Evolutionary conservation across 2,113 vertebrate genomes (phyloP).

Genomic region (Lates calcarifer): DNA sequence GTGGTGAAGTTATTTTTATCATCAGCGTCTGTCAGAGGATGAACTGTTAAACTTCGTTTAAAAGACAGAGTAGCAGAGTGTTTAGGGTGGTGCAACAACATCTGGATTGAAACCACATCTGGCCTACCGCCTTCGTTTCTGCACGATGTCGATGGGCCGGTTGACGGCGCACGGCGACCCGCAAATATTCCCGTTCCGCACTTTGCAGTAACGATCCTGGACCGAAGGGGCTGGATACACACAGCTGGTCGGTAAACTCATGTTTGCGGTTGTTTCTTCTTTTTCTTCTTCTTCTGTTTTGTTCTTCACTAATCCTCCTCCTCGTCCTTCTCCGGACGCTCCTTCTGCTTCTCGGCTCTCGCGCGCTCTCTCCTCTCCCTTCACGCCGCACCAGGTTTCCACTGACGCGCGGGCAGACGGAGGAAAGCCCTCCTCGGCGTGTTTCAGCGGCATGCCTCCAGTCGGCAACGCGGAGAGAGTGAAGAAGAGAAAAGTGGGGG

Average conservation of each 20-base stretch:
- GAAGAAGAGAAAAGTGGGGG: conserved; percentile 1
- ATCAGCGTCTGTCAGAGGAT: neutral
- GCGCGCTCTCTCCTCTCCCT: conserved; percentile 47
- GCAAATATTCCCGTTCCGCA: conserved; percentile 81
- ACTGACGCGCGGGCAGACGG: conserved; percentile 57
- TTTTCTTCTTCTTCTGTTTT: neutral
- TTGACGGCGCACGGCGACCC: conserved; percentile 86
- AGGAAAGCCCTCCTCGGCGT: conserved; percentile 58
- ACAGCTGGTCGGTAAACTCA: conserved; percentile 85
- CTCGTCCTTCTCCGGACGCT: conserved; percentile 48
- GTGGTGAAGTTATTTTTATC: neutral
- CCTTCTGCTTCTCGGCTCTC: conserved; percentile 40
- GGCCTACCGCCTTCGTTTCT: conserved; percentile 87
- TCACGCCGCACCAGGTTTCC: conserved; percentile 61
- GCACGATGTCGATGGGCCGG: conserved; percentile 87
- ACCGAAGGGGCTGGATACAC: conserved; percentile 68
- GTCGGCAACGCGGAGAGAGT: conserved; percentile 6
- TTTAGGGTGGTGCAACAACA: conserved; percentile 46
- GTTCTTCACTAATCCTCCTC: conserved; percentile 45
- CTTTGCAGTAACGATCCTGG: conserved; percentile 77
- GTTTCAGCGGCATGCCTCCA: conserved; percentile 58
- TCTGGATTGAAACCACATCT: conserved; percentile 64
- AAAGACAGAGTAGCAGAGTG: conserved; percentile 2
- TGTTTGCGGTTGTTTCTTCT: conserved; percentile 48
- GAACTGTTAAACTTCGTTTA: neutral